These are phyloP conservation scores for Chloroceryle aenea DNA, from an alignment of 2,113 vertebrate genomes.

Conservation along the genomic window DNA sequence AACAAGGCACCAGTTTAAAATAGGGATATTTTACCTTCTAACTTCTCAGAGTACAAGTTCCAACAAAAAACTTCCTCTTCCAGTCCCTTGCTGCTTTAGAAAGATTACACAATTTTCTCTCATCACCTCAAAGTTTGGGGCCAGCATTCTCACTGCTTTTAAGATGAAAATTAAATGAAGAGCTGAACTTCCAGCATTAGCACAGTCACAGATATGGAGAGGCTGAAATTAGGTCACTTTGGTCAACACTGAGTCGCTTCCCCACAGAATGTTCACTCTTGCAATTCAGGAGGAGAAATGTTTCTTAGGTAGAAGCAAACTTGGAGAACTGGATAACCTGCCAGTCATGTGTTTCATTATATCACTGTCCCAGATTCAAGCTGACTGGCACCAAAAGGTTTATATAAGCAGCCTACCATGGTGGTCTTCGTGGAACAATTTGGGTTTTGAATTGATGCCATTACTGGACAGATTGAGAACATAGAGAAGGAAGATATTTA, in stretches of 20 bases:
- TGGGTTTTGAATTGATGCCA: neutral
- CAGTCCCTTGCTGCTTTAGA: neutral
- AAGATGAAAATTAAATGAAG: slow-evolving; percentile 19
- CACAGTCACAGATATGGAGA: neutral
- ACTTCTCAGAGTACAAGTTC: slow-evolving; percentile 33
- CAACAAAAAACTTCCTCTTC: slow-evolving; percentile 63
- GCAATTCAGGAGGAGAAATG: neutral
- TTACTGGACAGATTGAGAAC: neutral
- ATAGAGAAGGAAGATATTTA: neutral
- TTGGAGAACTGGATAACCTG: neutral
- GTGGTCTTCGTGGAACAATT: neutral
- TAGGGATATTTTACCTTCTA: neutral
- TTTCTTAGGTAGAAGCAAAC: neutral
- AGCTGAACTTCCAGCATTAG: neutral
- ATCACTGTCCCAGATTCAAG: neutral
- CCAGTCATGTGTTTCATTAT: neutral
- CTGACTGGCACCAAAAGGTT: neutral
- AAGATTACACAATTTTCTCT: slow-evolving; percentile 48
- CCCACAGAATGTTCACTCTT: neutral
- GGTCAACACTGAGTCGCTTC: neutral
- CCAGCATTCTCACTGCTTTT: neutral
- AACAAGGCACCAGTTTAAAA: slow-evolving; percentile 8
- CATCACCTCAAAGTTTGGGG: slow-evolving; percentile 44
- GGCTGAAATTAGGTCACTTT: slow-evolving; percentile 2
- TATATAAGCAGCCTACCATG: neutral